Evolutionary conservation across 2,113 vertebrate species (phyloP).

Genomic region (Spilogale gracilis): DNA sequence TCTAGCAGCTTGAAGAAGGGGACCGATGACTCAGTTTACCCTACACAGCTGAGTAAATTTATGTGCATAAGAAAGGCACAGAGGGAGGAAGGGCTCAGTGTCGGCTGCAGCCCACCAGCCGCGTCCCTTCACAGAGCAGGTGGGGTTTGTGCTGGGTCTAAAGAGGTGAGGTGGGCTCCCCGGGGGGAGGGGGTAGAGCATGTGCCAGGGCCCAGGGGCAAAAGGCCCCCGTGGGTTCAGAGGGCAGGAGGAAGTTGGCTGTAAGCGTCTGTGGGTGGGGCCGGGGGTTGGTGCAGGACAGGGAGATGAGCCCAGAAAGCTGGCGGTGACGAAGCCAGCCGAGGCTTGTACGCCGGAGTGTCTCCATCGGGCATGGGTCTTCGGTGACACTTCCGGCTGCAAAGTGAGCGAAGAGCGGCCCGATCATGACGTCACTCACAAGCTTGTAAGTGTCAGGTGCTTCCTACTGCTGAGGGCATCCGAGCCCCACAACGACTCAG

Average conservation of each 20-base stretch:
- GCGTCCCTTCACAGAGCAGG: not conserved
- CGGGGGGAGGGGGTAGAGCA: too few species aligned
- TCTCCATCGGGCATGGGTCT: not conserved
- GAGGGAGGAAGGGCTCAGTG: not conserved
- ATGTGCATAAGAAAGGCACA: not conserved
- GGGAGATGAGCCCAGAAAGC: not conserved
- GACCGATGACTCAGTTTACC: not conserved
- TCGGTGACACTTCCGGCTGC: not conserved
- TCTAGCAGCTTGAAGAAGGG: not conserved
- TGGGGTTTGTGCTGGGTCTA: not conserved
- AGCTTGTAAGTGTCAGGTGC: not conserved
- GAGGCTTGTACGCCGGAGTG: too few species aligned
- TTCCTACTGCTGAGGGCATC: not conserved
- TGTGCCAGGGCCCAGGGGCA: not conserved
- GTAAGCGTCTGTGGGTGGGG: not conserved
- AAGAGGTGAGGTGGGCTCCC: not conserved
- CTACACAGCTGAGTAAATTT: not conserved
- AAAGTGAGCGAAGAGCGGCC: not conserved
- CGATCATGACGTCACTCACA: too few species aligned
- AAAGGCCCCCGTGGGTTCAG: not conserved
- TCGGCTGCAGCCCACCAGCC: not conserved
- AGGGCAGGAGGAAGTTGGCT: not conserved
- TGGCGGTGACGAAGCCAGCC: not conserved
- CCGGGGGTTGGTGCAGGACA: too few species aligned
- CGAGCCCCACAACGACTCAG: not conserved